These are phyloP conservation scores for Tetragonula carbonaria DNA, from an alignment of 2,888 invertebrate genomes.

Conservation along the genomic window DNA sequence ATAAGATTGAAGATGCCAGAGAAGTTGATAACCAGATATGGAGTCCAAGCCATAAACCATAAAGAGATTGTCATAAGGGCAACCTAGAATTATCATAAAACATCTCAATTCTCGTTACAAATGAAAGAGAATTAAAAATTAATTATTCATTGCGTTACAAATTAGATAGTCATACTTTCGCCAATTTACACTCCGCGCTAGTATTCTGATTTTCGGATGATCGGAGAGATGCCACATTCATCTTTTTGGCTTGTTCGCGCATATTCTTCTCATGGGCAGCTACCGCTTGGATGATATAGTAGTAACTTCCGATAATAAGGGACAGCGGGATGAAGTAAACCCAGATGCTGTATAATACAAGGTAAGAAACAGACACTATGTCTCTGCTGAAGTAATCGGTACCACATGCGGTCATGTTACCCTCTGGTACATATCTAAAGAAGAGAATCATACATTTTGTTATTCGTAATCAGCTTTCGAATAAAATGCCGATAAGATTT, in stretches of 20 bases:
- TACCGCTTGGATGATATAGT: slow-evolving; percentile 92
- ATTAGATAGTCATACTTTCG: slow-evolving; percentile 86
- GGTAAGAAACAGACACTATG: slow-evolving; percentile 91
- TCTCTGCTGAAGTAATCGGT: slow-evolving; percentile 93
- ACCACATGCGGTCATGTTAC: slow-evolving; percentile 96
- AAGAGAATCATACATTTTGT: background rate
- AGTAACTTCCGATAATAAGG: slow-evolving; percentile 94
- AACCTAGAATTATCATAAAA: slow-evolving; percentile 85
- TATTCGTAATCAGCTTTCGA: background rate
- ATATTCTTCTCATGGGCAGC: slow-evolving; percentile 93
- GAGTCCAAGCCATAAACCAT: slow-evolving; percentile 97
- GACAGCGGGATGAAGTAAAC: slow-evolving; percentile 91
- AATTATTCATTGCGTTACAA: background rate
- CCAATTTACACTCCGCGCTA: slow-evolving; percentile 94
- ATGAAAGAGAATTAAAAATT: background rate
- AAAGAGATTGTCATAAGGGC: slow-evolving; percentile 95
- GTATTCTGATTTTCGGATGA: slow-evolving; percentile 91
- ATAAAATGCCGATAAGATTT: background rate
- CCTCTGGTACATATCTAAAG: slow-evolving; percentile 94
- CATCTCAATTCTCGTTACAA: background rate
- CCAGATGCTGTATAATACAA: slow-evolving; percentile 91
- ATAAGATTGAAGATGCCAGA: slow-evolving; percentile 91
- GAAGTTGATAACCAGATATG: slow-evolving; percentile 93
- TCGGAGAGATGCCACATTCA: slow-evolving; percentile 95
- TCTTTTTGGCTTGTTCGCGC: slow-evolving; percentile 96